Evolutionary conservation across 2,888 invertebrate species (phyloP).

Genomic region (Latrodectus elegans): DNA sequence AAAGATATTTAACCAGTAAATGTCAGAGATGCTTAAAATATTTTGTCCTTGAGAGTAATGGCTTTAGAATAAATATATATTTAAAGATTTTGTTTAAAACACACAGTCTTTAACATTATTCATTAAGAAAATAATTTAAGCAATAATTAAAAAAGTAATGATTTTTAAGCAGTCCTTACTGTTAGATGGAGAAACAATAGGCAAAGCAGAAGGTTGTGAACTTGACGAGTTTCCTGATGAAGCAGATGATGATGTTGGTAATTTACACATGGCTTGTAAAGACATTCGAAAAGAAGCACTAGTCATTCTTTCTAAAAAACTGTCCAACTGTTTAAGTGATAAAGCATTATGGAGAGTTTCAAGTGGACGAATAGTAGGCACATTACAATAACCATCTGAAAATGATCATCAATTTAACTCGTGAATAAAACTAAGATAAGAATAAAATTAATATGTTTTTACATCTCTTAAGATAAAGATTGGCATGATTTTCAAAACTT

Average conservation of each 20-base stretch:
- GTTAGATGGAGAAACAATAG: conserved; percentile 69
- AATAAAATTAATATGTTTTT: no score
- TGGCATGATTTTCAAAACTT: no score
- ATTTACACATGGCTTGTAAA: conserved; percentile 81
- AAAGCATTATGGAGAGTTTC: conserved; percentile 98
- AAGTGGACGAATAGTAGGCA: conserved; percentile 95
- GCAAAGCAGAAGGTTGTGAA: conserved; percentile 57
- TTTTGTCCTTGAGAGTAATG: no score
- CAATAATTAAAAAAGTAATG: no score
- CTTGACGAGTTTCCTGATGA: conserved; percentile 57
- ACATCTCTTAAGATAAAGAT: no score
- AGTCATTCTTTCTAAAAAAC: conserved; percentile 90
- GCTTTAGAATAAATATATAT: no score
- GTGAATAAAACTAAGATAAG: no score
- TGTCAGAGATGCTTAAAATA: no score
- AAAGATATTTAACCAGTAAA: no score
- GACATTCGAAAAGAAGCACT: conserved; percentile 81
- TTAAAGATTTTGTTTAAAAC: no score
- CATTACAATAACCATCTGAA: conserved; percentile 86
- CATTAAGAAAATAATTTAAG: no score
- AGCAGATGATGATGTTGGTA: conserved; percentile 71
- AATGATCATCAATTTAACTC: not conserved
- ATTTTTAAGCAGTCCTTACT: conserved; percentile 39
- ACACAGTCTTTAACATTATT: no score
- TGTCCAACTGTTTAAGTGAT: conserved; percentile 91